These are phyloP conservation scores for Byasa hedistus DNA, from an alignment of 2,888 invertebrate genomes.

Conservation along the genomic window DNA sequence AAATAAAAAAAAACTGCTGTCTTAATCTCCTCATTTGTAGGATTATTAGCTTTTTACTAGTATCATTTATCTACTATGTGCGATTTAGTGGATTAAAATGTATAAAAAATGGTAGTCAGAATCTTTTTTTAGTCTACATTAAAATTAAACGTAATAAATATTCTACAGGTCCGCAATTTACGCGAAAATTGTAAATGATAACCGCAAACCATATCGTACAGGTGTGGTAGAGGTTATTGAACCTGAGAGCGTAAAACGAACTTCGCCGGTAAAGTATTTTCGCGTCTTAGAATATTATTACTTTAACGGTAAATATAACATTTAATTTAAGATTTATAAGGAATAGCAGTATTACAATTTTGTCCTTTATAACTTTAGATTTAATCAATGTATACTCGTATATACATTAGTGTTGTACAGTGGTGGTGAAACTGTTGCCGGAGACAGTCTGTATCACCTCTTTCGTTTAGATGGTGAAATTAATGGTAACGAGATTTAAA, in stretches of 20 bases:
- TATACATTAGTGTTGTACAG: not conserved
- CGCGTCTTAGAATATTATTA: not conserved
- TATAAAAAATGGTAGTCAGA: too few species aligned
- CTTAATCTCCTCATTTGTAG: too few species aligned
- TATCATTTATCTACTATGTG: too few species aligned
- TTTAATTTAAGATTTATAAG: not conserved
- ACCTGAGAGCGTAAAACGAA: conserved; percentile 27
- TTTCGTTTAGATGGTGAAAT: too few species aligned
- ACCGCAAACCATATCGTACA: conserved; percentile 15
- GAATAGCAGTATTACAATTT: not conserved
- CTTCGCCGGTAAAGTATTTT: conserved; percentile 8
- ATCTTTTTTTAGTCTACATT: too few species aligned
- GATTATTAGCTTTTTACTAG: too few species aligned
- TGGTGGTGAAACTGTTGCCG: too few species aligned
- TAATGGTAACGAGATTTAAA: too few species aligned
- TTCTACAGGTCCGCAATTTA: not conserved
- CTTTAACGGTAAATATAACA: not conserved
- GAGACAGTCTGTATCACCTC: too few species aligned
- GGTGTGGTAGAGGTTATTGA: conserved; percentile 21
- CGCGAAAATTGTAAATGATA: conserved; percentile 7
- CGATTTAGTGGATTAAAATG: too few species aligned
- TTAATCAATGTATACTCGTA: not conserved
- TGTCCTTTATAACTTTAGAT: not conserved
- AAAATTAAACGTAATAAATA: not conserved
- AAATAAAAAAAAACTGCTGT: too few species aligned